phyloP scores from a whole-genome alignment of 2,797 vertebrate genomes.

The Pseudochirops corinnae region DNA sequence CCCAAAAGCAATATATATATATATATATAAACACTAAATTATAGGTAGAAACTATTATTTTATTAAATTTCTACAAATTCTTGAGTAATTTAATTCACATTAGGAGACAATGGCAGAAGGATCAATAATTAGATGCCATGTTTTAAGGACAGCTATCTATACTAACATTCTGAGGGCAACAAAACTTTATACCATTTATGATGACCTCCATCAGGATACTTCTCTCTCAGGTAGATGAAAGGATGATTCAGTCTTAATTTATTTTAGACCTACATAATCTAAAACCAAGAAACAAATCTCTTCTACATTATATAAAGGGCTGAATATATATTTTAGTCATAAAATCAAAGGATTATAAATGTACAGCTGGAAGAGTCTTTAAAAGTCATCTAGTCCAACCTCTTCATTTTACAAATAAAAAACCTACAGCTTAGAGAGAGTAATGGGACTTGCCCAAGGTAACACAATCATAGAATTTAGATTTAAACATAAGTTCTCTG shows the following conservation, averaged over 20 bases:
- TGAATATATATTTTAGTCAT: constrained; percentile 21
- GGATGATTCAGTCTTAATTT: constrained; percentile 45
- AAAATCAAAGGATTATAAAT: neutral
- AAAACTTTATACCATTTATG: constrained; percentile 21
- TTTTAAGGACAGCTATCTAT: constrained; percentile 24
- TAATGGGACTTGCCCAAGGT: neutral
- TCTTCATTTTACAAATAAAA: neutral
- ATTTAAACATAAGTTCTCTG: neutral
- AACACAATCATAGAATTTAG: constrained; percentile 20
- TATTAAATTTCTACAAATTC: constrained; percentile 62
- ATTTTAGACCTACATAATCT: neutral
- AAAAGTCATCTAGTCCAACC: neutral
- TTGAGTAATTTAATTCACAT: constrained; percentile 58
- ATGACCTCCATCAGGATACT: neutral
- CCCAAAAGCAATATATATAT: too few relatives aligned
- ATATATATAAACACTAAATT: too few relatives aligned
- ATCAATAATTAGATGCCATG: neutral
- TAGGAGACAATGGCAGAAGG: constrained; percentile 19
- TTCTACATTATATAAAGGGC: neutral
- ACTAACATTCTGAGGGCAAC: constrained; percentile 35
- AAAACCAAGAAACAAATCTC: constrained; percentile 4
- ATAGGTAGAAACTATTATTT: constrained; percentile 53
- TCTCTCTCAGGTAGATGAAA: constrained; percentile 28
- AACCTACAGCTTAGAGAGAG: neutral
- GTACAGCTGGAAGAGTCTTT: neutral